Evolutionary conservation across 2,113 vertebrate genomes (phyloP).

Genomic region (Brachypodius melanocephalos): DNA sequence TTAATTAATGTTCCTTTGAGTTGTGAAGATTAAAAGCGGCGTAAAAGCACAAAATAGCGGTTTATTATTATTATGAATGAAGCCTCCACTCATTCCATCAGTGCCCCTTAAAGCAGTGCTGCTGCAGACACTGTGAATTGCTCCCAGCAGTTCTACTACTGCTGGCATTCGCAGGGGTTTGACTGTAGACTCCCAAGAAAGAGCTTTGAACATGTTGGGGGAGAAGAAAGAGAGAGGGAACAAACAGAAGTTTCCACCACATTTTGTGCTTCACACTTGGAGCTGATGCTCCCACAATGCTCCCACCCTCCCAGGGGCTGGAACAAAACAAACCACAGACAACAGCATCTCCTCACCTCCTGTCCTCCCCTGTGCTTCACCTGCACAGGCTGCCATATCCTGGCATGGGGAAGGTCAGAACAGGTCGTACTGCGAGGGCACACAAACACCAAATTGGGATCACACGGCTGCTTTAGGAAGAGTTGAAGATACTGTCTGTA

Average conservation of each 20-base stretch:
- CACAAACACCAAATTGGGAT: neutral
- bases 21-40: constrained; percentile 12
- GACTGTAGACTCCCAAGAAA: neutral
- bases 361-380: neutral
- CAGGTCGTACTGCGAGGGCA: fast-evolving
- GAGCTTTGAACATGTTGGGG: neutral
- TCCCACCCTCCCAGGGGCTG: neutral
- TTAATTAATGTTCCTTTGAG: constrained; percentile 54
- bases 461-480: neutral
- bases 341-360: neutral
- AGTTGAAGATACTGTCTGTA: neutral
- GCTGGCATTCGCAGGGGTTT: neutral
- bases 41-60: neutral
- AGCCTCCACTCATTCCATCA: neutral
- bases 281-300: neutral
- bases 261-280: neutral
- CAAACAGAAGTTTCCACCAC: neutral
- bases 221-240: neutral
- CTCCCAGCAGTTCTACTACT: neutral
- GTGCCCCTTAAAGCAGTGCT: neutral
- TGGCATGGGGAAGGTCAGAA: fast-evolving
- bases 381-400: neutral
- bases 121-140: neutral
- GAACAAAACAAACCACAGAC: neutral
- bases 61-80: constrained; percentile 33